Conservation (phyloP, 1,140 invertebrate species). For the Colletes latitarsis region DNA sequence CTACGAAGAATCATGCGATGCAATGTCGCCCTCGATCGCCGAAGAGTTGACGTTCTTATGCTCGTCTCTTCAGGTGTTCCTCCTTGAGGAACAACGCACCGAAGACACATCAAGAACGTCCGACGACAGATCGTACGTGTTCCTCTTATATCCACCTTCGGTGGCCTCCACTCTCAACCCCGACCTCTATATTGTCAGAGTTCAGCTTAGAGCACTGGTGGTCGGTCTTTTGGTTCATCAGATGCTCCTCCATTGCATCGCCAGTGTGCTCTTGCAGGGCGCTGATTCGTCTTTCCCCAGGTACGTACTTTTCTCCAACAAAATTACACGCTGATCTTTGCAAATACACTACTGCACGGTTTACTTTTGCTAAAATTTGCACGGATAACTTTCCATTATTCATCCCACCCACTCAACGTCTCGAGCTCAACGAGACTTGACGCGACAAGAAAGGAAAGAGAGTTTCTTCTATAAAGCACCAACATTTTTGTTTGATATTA, state of each 20-base stretch:
- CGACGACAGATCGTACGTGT: slow-evolving; percentile 93
- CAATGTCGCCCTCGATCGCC: not conserved
- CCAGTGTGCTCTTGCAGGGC: slow-evolving; percentile 90
- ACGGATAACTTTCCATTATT: too few species aligned
- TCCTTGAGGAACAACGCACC: slow-evolving; percentile 84
- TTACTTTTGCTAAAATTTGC: too few species aligned
- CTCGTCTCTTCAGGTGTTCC: slow-evolving; percentile 83
- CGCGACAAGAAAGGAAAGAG: too few species aligned
- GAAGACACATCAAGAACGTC: slow-evolving; percentile 74
- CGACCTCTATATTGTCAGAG: slow-evolving; percentile 90
- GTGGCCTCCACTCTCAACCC: slow-evolving; percentile 87
- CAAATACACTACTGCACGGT: too few species aligned
- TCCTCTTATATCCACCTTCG: slow-evolving; percentile 92
- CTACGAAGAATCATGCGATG: slow-evolving; percentile 38
- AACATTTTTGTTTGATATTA: too few species aligned
- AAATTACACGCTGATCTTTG: too few species aligned
- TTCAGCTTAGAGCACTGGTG: slow-evolving; percentile 92
- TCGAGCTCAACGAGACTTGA: too few species aligned
- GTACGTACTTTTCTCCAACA: slow-evolving; percentile 64
- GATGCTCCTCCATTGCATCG: slow-evolving; percentile 94
- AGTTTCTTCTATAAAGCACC: too few species aligned
- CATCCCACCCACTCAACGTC: too few species aligned
- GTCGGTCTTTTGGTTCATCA: slow-evolving; percentile 95
- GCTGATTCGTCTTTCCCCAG: slow-evolving; percentile 81
- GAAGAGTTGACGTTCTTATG: not conserved